phyloP scores from a whole-genome alignment of 2,888 invertebrate genomes.

The Dynastes hyllus region DNA sequence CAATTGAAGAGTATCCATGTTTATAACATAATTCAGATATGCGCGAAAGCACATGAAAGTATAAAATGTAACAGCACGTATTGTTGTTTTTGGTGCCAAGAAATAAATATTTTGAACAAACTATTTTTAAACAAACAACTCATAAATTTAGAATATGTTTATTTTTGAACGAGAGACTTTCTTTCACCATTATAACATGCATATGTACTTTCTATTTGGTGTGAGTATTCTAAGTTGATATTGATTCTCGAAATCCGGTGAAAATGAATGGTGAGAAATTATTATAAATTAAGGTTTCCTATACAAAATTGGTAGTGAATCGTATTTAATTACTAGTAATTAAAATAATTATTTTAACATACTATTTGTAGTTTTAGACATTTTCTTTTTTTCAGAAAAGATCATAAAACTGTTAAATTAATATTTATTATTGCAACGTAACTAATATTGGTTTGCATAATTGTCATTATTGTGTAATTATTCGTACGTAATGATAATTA shows the following conservation, averaged over 20 bases:
- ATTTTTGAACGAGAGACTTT: not conserved
- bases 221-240: not conserved
- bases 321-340: too few relatives aligned
- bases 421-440: conserved; percentile 1
- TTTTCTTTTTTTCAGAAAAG: too few relatives aligned
- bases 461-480: not conserved
- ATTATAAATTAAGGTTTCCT: too few relatives aligned
- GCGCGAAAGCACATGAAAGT: too few relatives aligned
- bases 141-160: not conserved
- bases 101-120: not conserved
- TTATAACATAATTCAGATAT: not conserved
- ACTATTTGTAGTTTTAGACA: too few relatives aligned
- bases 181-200: not conserved
- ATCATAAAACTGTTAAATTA: too few relatives aligned
- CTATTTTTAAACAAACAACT: not conserved
- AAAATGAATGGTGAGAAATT: not conserved
- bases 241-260: conserved; percentile 7
- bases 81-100: not conserved
- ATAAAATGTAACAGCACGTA: not conserved
- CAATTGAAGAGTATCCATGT: not conserved
- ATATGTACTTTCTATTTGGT: not conserved
- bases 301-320: too few relatives aligned
- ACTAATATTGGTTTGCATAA: not conserved
- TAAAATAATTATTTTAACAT: too few relatives aligned
- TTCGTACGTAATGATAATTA: not conserved